Evolutionary conservation across 2,888 invertebrate species (phyloP), one percentile per base, ranked within the genome.

Genomic region (Eupithecia exiguata): DNA sequence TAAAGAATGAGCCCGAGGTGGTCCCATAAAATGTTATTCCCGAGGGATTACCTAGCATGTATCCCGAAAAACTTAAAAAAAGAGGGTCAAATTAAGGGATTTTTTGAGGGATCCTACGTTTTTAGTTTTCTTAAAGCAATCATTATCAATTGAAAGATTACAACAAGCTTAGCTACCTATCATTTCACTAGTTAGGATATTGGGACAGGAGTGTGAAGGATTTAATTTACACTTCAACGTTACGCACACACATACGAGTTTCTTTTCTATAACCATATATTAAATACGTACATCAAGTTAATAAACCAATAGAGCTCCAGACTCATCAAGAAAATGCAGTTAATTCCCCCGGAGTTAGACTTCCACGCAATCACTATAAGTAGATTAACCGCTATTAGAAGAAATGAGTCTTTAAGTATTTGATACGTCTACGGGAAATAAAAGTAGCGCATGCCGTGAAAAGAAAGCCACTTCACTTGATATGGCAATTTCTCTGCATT

Each of bases 261-360:
- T 58, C 58, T 25, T 12, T 25, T 58, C 58, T 58, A 58, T 21
- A 53, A 21, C 21, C 53, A 5, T 21, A 53, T 21, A n/a, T 53
- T 5, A 21, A 53, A 21, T 58, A 25, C 58, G 58, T 25, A 25
- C 25, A 58, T 25, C 1, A 25, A 25, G 53, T 25, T 25, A 14
- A 58, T 58, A 58, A 58, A 58, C 58, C 62, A 21, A 72, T 71
- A 67, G 66, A 75, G 72, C 74, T 74, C 21, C 36, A 76, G 70
- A 69, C 70, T 77, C 77, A 80, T 77, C 75, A 73, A 78, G 79
- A 80, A 83, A 84, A 80, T 79, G 80, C 80, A 78, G 78, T 75
- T 78, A 82, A 82, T 81, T 84, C 76, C 69, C 61, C 62, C 71
- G 71, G 73, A 68, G 68, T 72, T 62, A 66, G 73, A 71, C 74